Evolutionary conservation across 1,140 invertebrate species (phyloP), one percentile per base, ranked within the genome.

Genomic region (Melitaea cinxia): DNA sequence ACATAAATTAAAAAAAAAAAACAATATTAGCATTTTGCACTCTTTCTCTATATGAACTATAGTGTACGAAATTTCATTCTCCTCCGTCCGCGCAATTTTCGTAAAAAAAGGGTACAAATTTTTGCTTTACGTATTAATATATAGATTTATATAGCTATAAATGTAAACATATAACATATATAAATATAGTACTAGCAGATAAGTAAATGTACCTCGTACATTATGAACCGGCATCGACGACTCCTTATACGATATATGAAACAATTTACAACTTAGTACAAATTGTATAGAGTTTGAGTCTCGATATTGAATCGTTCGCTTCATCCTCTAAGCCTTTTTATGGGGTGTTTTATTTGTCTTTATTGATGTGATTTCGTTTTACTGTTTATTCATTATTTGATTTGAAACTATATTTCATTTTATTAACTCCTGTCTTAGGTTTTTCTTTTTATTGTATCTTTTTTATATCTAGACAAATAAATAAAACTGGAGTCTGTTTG

Each of bases 281-380:
- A 21, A 0, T 2, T 15, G 14, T 47, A 57, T 57, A 47, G 24
- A 39, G n/a, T 57, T 45, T 39, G 37, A 45, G 15, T 45, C 23
- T 14, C 39, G 5, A 30, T 57, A 45, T 57, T 57, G 39, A 57
- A 28, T 57, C 55, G 55, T 57, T 57, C 24, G 5, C 21, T 57
- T 17, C 12, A 57, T 45, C 54, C 54, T 10, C 23, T 57, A 30
- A 57, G 15, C 54, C 37, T 4, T 15, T 57, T 26, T 45, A 30
- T 42, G 2, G 23, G 42, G 37, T 39, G 53, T 42, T 17, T n/a
- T 42, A 42, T 42, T 42, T 42, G 14, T 6, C 6, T 37, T n/a
- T 45, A 19, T 17, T 7, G 15, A 4, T 19, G 14, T 17, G n/a
- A 15, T 19, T 45, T 6, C 39, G 15, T 2, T 9, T 47, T 12